phyloP scores from a whole-genome alignment of 2,888 invertebrate genomes.

The Athrips mouffetella region DNA sequence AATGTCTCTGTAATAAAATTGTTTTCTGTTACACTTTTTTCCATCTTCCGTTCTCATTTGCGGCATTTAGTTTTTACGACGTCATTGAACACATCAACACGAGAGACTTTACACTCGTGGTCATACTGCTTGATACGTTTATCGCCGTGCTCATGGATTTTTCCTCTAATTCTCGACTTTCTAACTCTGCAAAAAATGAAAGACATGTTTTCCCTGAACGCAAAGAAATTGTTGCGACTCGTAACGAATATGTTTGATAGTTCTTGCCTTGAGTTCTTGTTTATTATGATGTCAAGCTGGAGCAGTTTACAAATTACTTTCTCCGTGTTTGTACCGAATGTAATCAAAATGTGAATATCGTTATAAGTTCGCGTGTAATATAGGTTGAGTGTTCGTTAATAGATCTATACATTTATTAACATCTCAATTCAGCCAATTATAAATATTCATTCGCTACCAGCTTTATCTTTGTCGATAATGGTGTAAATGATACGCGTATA shows the following conservation, averaged over 20 bases:
- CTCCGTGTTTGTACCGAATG: neutral
- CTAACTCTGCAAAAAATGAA: neutral
- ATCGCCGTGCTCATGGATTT: neutral
- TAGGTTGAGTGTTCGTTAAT: conserved; percentile 47
- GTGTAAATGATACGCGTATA: conserved; percentile 42
- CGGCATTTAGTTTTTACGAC: conserved; percentile 43
- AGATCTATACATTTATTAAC: conserved; percentile 58
- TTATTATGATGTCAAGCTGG: conserved; percentile 2
- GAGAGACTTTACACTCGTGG: conserved; percentile 10
- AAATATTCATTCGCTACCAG: conserved; percentile 55
- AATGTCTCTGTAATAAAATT: conserved; percentile 61
- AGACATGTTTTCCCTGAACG: neutral
- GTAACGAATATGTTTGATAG: neutral
- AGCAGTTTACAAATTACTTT: conserved; percentile 6
- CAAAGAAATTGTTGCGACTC: neutral
- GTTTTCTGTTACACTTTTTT: conserved; percentile 54
- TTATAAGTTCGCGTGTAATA: conserved; percentile 33
- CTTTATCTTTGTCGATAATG: conserved; percentile 54
- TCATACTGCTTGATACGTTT: neutral
- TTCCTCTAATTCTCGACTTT: conserved; percentile 4
- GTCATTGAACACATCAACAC: conserved; percentile 39
- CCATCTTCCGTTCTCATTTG: conserved; percentile 54
- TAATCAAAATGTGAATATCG: conserved; percentile 25
- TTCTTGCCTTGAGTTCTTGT: too few relatives aligned
- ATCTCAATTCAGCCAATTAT: conserved; percentile 57